These are phyloP conservation scores for Eulithis prunata DNA, from an alignment of 2,888 invertebrate genomes.

Conservation along the genomic window DNA sequence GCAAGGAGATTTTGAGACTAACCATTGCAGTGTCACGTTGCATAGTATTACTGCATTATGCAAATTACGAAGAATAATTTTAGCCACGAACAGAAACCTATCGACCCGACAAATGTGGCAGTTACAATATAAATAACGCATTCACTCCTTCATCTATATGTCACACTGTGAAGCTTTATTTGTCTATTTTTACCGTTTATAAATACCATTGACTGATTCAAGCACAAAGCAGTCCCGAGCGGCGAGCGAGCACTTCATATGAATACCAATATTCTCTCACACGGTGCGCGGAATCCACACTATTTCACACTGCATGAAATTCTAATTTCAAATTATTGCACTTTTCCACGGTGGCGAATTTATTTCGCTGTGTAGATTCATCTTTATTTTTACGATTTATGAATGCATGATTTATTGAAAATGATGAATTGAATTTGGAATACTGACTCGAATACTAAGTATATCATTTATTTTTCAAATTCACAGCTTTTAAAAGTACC, in stretches of 20 bases:
- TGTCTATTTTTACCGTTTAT: conserved; percentile 49
- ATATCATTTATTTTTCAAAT: no score
- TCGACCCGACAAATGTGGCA: neutral
- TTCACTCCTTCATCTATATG: conserved; percentile 38
- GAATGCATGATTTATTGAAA: neutral
- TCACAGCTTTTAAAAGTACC: no score
- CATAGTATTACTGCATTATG: no score
- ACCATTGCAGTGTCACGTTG: no score
- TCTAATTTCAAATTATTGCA: conserved; percentile 49
- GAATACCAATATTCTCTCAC: conserved; percentile 49
- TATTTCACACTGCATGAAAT: conserved; percentile 55
- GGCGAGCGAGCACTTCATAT: conserved; percentile 49
- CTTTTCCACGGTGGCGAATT: conserved; percentile 23
- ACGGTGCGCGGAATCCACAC: conserved; percentile 49
- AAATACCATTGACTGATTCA: conserved; percentile 54
- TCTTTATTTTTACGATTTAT: conserved; percentile 30
- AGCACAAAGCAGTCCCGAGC: conserved; percentile 46
- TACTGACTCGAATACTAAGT: no score
- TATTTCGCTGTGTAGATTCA: conserved; percentile 33
- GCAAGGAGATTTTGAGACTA: no score
- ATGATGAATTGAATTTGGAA: neutral
- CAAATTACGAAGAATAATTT: no score
- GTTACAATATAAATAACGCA: conserved; percentile 29
- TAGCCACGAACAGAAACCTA: neutral
- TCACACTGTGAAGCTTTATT: conserved; percentile 40